Evolutionary conservation across 1,140 invertebrate species (phyloP), one percentile per base, ranked within the genome.

Genomic region (Battus philenor): DNA sequence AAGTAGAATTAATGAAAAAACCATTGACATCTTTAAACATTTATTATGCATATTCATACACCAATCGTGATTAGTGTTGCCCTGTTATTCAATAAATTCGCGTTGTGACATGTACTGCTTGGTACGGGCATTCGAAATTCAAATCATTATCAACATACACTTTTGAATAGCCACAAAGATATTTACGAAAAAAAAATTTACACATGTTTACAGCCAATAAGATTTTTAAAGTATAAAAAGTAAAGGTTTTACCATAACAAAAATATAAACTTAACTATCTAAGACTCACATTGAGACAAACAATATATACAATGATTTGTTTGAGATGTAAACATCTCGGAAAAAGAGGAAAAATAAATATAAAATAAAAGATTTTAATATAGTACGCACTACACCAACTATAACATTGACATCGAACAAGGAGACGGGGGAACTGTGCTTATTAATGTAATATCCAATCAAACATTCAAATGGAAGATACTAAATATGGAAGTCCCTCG

Each of bases 221-320:
- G 41, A 41, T 43, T 30, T 7, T 16, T 13, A 5, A 16, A 2
- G 33, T 18, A 49, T 22, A 16, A 16, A 15, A 17, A 15, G 17
- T 10, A 10, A 33, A 15, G 2, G 16, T 32, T 43, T n/a, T n/a
- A n/a, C n/a, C 18, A 24, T 33, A 39, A 34, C 22, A 49, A 49
- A 43, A 44, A 44, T 36, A 49, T 44, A 49, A 49, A 43, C 47
- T 49, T 49, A 49, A 13, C 30, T 16, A 33, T 17, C 26, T 49
- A 43, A 49, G 15, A 27, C 29, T 10, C 13, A 49, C 38, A 34
- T 9, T 27, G 39, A 49, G 43, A 26, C 36, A 52, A 50, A 47
- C 36, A 34, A 47, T 46, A 47, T 47, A 55, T 55, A 50, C 45
- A 55, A 44, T 50, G 47, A 47, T 47, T 27, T 13, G 22, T 53